phyloP scores from a whole-genome alignment of 2,113 vertebrate species.

The Microcebus tavaratra region DNA sequence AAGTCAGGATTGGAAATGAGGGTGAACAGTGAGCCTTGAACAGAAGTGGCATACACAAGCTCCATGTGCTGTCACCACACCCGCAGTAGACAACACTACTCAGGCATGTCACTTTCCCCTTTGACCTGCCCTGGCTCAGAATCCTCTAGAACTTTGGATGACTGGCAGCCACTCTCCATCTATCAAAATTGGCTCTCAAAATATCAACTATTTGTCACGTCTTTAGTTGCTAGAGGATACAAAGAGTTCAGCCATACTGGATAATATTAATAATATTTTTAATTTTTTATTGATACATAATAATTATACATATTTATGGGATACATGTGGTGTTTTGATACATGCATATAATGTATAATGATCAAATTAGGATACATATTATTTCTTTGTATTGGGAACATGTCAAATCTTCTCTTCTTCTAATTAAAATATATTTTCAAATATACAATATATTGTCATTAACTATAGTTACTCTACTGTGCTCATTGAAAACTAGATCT shows the following conservation, averaged over 20 bases:
- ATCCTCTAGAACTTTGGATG: background rate
- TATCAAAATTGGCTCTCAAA: background rate
- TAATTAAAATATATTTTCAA: background rate
- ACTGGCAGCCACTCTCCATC: background rate
- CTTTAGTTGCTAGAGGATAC: background rate
- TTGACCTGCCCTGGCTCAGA: background rate
- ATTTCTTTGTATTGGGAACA: background rate
- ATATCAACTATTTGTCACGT: background rate
- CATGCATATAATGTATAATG: background rate
- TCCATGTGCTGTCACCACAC: fast-evolving
- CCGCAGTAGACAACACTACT: background rate
- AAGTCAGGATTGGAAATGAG: background rate
- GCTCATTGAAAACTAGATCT: background rate
- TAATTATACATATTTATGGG: background rate
- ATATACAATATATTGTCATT: background rate
- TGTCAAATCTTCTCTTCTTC: background rate
- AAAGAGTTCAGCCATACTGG: background rate
- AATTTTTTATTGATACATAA: background rate
- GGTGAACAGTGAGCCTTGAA: background rate
- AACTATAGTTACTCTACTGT: background rate
- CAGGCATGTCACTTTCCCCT: background rate
- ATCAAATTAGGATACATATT: background rate
- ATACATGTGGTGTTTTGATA: background rate
- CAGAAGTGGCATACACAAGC: background rate
- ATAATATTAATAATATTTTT: background rate